phyloP scores from a whole-genome alignment of 2,113 vertebrate genomes.

The Colinus virginianus region DNA sequence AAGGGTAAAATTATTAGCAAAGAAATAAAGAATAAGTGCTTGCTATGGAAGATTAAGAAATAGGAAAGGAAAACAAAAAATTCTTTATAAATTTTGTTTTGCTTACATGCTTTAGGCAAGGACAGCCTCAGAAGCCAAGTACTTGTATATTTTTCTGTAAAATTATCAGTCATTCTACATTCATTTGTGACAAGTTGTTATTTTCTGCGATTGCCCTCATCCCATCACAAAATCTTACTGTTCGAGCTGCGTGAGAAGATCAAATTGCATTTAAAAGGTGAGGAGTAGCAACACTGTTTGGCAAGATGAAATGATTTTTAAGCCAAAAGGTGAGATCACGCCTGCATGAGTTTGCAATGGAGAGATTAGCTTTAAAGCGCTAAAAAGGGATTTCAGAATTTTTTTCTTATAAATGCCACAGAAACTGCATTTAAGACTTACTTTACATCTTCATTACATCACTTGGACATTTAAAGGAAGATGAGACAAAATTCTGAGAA shows the following conservation, averaged over 20 bases:
- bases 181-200: conserved; percentile 38
- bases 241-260: conserved; percentile 33
- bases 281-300: conserved; percentile 40
- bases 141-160: background rate
- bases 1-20: background rate
- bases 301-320: conserved; percentile 27
- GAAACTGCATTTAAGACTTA: background rate
- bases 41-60: background rate
- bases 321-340: conserved; percentile 61
- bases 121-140: conserved; percentile 12
- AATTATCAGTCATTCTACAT: conserved; percentile 45
- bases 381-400: conserved; percentile 20
- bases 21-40: background rate
- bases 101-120: conserved; percentile 1
- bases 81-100: conserved; percentile 5
- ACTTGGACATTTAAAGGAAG: conserved; percentile 2
- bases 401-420: background rate
- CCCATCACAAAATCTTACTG: conserved; percentile 11
- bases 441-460: conserved; percentile 41
- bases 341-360: background rate
- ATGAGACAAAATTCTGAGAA: conserved; percentile 17
- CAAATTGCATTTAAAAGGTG: conserved; percentile 43
- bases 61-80: background rate
- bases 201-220: conserved; percentile 50
- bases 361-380: conserved; percentile 19